A percentile compares a stretch with the other conserved stretches of the same genome.
Conservation (phyloP, 37 sponge, comb jelly and placozoan species). For the Crambe crambe region DNA sequence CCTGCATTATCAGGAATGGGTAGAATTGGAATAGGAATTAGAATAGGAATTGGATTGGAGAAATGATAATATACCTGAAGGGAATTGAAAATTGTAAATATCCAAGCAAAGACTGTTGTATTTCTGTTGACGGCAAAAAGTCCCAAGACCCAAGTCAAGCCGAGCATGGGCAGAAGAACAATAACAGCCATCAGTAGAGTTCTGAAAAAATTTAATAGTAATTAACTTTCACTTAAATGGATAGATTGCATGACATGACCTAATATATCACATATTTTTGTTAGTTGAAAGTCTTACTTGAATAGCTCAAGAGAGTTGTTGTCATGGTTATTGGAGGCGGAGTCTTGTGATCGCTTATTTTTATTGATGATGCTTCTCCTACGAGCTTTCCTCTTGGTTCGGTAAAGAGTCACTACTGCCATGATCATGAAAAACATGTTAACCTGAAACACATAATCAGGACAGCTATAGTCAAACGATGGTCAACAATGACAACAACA, state of each 20-base stretch:
- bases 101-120: slow-evolving; percentile 71
- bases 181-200: slow-evolving; percentile 21
- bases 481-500: neutral
- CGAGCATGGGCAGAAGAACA: slow-evolving; percentile 58
- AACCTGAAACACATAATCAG: neutral
- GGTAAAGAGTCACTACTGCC: neutral
- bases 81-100: slow-evolving; percentile 71
- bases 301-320: neutral
- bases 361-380: neutral
- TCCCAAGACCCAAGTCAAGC: slow-evolving; percentile 71
- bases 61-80: slow-evolving; percentile 47
- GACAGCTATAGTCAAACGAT: neutral
- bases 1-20: neutral
- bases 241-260: neutral
- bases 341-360: neutral
- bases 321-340: neutral
- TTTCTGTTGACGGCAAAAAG: slow-evolving; percentile 56
- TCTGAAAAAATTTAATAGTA: neutral
- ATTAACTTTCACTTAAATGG: too few species aligned
- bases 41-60: neutral
- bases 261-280: neutral
- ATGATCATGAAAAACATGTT: slow-evolving; percentile 5
- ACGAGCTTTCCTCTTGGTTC: neutral
- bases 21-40: too few species aligned
- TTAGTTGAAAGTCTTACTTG: neutral